Evolutionary conservation across 2,888 invertebrate species (phyloP).

Genomic region (Psylliodes chrysocephalus): DNA sequence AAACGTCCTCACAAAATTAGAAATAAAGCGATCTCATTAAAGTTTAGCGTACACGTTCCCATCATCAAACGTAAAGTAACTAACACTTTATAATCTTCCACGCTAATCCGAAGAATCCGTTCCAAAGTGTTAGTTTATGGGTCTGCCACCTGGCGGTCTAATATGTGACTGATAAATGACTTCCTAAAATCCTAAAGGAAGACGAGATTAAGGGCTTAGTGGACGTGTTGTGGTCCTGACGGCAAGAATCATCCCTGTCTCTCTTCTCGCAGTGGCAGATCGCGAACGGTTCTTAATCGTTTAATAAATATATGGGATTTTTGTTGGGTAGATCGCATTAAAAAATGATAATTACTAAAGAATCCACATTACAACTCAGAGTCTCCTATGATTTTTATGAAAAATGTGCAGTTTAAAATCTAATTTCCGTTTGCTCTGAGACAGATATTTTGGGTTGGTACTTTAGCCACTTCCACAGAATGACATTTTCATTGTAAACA

Average conservation of each 20-base stretch:
- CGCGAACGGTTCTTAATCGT: too few relatives aligned
- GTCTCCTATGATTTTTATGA: too few relatives aligned
- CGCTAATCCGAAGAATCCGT: conserved; percentile 55
- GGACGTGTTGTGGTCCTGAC: conserved; percentile 60
- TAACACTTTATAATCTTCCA: conserved; percentile 45
- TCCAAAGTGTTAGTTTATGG: conserved; percentile 59
- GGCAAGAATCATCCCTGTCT: conserved; percentile 57
- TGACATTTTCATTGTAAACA: too few relatives aligned
- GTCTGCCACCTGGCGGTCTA: conserved; percentile 61
- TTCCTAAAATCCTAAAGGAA: conserved; percentile 65
- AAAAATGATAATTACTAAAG: too few relatives aligned
- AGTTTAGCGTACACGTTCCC: conserved; percentile 5
- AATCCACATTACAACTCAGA: too few relatives aligned
- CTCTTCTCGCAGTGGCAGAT: background rate
- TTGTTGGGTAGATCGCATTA: too few relatives aligned
- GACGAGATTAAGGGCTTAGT: conserved; percentile 63
- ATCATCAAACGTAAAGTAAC: conserved; percentile 10
- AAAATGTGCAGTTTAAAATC: too few relatives aligned
- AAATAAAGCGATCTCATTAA: background rate
- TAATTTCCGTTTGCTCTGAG: too few relatives aligned
- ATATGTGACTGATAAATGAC: conserved; percentile 64
- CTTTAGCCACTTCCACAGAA: too few relatives aligned
- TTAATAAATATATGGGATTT: too few relatives aligned
- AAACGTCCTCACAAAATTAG: background rate
- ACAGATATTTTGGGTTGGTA: too few relatives aligned